Evolutionary conservation across 2,797 vertebrate genomes (phyloP).

Genomic region (Kryptopterus vitreolus): DNA sequence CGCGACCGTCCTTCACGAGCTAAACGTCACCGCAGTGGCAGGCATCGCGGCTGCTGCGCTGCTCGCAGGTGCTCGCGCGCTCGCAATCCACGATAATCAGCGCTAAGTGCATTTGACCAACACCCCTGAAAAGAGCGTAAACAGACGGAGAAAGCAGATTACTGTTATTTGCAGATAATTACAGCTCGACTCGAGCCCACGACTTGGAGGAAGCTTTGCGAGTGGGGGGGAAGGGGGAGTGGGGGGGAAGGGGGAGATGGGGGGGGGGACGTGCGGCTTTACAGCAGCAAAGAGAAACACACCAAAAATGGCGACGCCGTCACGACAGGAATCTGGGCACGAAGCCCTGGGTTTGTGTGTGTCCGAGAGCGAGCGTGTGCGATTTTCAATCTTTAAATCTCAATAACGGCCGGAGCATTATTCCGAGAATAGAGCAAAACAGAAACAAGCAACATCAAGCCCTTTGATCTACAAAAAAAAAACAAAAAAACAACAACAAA

Average conservation of each 20-base stretch:
- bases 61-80: constrained; percentile 27
- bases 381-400: background rate
- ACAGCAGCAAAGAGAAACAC: constrained; percentile 9
- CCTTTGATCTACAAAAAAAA: background rate
- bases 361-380: background rate
- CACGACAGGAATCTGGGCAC: constrained; percentile 1
- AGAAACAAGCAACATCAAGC: background rate
- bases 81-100: constrained; percentile 32
- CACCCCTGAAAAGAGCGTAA: constrained; percentile 51
- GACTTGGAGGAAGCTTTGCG: constrained; percentile 30
- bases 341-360: background rate
- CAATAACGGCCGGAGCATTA: background rate
- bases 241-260: too few relatives aligned
- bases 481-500: too few relatives aligned
- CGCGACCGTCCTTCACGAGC: constrained; percentile 23
- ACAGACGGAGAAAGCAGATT: constrained; percentile 50
- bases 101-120: constrained; percentile 38
- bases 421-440: too few relatives aligned
- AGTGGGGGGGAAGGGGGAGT: background rate
- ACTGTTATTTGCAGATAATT: constrained; percentile 57
- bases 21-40: constrained; percentile 21
- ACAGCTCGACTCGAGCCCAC: constrained; percentile 44
- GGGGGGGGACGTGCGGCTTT: too few relatives aligned
- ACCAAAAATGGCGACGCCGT: constrained; percentile 13
- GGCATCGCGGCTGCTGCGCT: constrained; percentile 8